Evolutionary conservation across 1,140 invertebrate species (phyloP).

Genomic region (Pomacea maculata): DNA sequence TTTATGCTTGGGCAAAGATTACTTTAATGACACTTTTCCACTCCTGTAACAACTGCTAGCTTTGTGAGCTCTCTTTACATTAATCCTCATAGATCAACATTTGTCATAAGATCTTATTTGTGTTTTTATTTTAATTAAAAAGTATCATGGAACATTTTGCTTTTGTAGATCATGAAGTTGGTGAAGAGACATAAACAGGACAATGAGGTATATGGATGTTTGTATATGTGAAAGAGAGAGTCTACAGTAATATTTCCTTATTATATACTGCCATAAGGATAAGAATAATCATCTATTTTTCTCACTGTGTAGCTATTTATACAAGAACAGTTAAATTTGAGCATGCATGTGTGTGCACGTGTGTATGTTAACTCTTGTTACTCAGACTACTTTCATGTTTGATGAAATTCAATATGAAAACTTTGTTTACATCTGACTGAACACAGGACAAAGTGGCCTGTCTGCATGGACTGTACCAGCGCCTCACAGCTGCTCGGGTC

Average conservation of each 20-base stretch:
- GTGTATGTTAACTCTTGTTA: no score
- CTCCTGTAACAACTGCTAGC: neutral
- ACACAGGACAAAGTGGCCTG: constrained; percentile 55
- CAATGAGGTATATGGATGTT: constrained; percentile 51
- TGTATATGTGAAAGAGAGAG: neutral
- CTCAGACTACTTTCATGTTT: no score
- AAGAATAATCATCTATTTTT: neutral
- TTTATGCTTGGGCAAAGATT: neutral
- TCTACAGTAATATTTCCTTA: neutral
- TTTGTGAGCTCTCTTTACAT: neutral
- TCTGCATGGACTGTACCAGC: constrained; percentile 59
- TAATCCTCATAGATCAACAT: neutral
- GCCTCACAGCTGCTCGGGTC: constrained; percentile 47
- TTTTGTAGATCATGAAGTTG: constrained; percentile 56
- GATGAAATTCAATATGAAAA: no score
- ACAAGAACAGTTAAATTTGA: no score
- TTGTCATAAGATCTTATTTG: neutral
- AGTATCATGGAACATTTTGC: neutral
- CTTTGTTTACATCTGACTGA: no score
- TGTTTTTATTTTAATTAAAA: neutral
- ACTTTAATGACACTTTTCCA: neutral
- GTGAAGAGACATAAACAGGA: constrained; percentile 56
- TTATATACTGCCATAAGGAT: no score
- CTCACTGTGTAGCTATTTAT: neutral
- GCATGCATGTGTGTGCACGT: no score